phyloP scores from a whole-genome alignment of 2,797 vertebrate species.

The Sciurus vulgaris region DNA sequence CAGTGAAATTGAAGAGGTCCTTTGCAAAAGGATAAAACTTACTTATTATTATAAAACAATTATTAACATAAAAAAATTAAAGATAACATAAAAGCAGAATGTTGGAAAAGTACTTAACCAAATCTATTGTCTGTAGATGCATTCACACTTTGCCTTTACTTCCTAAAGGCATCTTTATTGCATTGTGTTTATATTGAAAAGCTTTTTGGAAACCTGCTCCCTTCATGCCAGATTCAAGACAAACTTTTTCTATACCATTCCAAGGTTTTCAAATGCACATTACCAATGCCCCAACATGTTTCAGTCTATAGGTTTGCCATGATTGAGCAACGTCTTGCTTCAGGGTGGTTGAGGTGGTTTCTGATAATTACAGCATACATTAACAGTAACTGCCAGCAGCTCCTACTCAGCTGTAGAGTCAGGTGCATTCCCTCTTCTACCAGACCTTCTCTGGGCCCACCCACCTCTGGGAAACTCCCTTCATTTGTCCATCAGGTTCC shows the following conservation, averaged over 20 bases:
- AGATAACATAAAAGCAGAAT: background rate
- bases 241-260: too few relatives aligned
- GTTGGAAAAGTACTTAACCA: fast-evolving
- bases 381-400: fast-evolving
- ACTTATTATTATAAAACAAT: background rate
- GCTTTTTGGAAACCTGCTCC: background rate
- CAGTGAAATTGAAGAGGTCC: background rate
- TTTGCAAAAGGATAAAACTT: background rate
- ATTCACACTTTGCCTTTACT: too few relatives aligned
- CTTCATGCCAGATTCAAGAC: too few relatives aligned
- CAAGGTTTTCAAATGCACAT: too few relatives aligned
- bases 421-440: too few relatives aligned
- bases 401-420: background rate
- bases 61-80: background rate
- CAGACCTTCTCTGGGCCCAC: too few relatives aligned
- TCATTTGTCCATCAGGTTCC: fast-evolving
- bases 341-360: fast-evolving
- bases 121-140: fast-evolving
- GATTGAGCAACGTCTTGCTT: too few relatives aligned
- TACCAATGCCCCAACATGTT: too few relatives aligned
- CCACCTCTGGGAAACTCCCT: too few relatives aligned
- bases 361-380: fast-evolving
- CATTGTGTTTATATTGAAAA: fast-evolving
- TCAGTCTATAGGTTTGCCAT: too few relatives aligned
- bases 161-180: fast-evolving